These are phyloP conservation scores for Sylvietta virens DNA, from an alignment of 2,113 vertebrate species.

Conservation along the genomic window DNA sequence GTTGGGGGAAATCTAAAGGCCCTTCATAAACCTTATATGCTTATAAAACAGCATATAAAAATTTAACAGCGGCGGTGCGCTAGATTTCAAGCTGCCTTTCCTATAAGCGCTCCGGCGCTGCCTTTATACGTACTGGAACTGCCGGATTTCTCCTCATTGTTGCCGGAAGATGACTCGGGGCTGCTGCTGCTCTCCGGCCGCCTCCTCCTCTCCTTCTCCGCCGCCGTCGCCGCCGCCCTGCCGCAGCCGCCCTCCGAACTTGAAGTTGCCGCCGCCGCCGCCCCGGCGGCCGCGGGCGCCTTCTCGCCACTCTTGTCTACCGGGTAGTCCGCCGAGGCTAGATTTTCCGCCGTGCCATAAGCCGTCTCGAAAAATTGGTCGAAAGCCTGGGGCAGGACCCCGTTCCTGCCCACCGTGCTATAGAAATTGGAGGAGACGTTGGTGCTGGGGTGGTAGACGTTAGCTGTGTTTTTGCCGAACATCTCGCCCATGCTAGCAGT, in stretches of 20 bases:
- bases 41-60: conserved; percentile 99
- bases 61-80: conserved; percentile 92
- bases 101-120: conserved; percentile 81
- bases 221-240: conserved; percentile 72
- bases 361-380: conserved; percentile 98
- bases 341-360: conserved; percentile 84
- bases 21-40: conserved; percentile 98
- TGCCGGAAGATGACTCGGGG: conserved; percentile 92
- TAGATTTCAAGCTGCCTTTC: conserved; percentile 83
- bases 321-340: conserved; percentile 76
- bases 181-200: conserved; percentile 88
- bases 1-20: conserved; percentile 95
- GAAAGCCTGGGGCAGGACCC: conserved; percentile 95
- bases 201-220: conserved; percentile 77
- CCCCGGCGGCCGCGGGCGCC: conserved; percentile 74
- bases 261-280: conserved; percentile 77
- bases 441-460: conserved; percentile 83
- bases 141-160: conserved; percentile 92
- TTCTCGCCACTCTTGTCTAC: conserved; percentile 81
- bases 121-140: conserved; percentile 93
- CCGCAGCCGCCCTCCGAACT: conserved; percentile 82
- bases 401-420: conserved; percentile 90
- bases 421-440: conserved; percentile 87
- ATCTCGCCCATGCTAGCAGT: conserved; percentile 86
- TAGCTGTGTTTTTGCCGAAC: conserved; percentile 87